These are phyloP conservation scores for Caenorhabditis angaria DNA, from an alignment of 2,888 invertebrate genomes.

Conservation along the genomic window DNA sequence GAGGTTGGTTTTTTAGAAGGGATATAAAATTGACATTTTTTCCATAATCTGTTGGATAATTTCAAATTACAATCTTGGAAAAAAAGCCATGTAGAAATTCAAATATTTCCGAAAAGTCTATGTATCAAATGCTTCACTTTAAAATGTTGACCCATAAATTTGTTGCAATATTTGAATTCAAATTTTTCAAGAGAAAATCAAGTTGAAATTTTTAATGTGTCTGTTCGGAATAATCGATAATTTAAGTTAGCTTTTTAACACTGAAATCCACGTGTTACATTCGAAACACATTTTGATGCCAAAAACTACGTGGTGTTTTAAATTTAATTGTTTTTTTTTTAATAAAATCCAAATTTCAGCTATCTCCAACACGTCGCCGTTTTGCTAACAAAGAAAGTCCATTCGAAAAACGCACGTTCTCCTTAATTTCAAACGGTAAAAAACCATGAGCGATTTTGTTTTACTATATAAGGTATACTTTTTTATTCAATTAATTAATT, in stretches of 20 bases:
- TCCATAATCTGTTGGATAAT: too few species aligned
- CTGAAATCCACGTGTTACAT: background rate
- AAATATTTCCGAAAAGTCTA: background rate
- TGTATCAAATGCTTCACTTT: background rate
- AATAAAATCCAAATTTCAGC: background rate
- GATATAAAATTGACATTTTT: background rate
- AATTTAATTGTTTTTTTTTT: too few species aligned
- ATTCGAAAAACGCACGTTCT: slow-evolving; percentile 23
- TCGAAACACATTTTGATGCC: background rate
- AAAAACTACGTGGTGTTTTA: too few species aligned
- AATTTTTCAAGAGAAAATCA: too few species aligned
- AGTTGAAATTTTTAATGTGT: background rate
- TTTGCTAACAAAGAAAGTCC: slow-evolving; percentile 16
- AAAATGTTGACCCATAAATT: too few species aligned
- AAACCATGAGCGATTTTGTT: background rate
- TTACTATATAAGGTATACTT: too few species aligned
- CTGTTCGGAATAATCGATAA: background rate
- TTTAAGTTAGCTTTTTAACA: background rate
- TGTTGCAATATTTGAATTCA: too few species aligned
- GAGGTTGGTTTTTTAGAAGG: background rate
- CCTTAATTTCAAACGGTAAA: background rate
- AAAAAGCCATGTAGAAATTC: background rate
- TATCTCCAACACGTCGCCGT: slow-evolving; percentile 7
- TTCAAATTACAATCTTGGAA: background rate
- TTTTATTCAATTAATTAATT: background rate